These are phyloP conservation scores for Prunella fulvescens DNA, from an alignment of 2,113 vertebrate species.

Conservation along the genomic window DNA sequence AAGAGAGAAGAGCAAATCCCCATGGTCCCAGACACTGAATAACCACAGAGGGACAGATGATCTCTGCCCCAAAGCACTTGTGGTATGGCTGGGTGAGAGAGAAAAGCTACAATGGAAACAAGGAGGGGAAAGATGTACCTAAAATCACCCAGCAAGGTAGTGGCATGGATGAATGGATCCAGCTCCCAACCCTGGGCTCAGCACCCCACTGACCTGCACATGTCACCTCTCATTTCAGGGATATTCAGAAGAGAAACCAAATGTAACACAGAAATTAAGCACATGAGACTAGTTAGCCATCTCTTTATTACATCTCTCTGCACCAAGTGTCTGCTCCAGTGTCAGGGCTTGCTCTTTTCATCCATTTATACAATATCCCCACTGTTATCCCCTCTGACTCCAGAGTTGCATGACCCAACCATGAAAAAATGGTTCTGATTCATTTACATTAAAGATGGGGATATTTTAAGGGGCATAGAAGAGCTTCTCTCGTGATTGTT, in stretches of 20 bases:
- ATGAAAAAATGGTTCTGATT: constrained; percentile 51
- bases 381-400: constrained; percentile 42
- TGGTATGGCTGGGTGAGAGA: not conserved
- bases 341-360: not conserved
- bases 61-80: not conserved
- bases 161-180: not conserved
- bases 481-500: constrained; percentile 14
- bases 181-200: not conserved
- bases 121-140: not conserved
- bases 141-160: not conserved
- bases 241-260: not conserved
- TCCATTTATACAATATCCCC: constrained; percentile 4
- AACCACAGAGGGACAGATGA: not conserved
- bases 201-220: not conserved
- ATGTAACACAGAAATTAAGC: not conserved
- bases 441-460: constrained; percentile 52
- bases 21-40: not conserved
- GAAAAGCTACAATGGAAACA: not conserved
- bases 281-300: not conserved
- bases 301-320: not conserved
- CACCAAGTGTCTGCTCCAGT: not conserved
- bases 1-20: not conserved
- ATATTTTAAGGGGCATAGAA: constrained; percentile 50
- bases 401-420: not conserved
- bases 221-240: not conserved